phyloP scores from a whole-genome alignment of 1,140 invertebrate genomes.

The Aphidius ervi region DNA sequence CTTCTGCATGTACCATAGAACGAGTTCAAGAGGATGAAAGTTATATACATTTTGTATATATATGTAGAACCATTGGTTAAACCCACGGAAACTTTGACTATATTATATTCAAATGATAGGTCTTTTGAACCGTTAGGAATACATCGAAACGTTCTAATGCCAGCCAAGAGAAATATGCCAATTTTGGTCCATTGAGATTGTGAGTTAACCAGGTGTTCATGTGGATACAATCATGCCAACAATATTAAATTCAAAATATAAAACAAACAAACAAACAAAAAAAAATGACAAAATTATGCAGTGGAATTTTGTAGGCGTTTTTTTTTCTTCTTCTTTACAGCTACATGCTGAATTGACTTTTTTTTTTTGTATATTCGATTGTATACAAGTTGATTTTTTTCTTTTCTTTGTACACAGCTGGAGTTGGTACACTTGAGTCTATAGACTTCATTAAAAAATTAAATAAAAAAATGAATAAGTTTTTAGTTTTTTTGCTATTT shows the following conservation, averaged over 20 bases:
- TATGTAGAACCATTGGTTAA: conserved; percentile 6
- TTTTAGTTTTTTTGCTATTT: too few relatives aligned
- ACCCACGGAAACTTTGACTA: conserved; percentile 6
- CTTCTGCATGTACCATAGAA: conserved; percentile 4
- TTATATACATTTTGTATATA: conserved; percentile 12
- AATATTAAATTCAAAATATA: neutral
- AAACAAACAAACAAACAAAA: neutral
- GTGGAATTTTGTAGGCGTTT: conserved; percentile 11
- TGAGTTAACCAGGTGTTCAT: conserved; percentile 9
- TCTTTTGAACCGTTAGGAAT: conserved; percentile 16
- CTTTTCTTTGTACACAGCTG: too few relatives aligned
- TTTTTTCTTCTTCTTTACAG: neutral
- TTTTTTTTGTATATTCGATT: too few relatives aligned
- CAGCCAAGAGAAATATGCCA: conserved; percentile 6
- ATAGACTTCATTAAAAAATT: too few relatives aligned
- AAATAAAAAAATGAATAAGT: too few relatives aligned
- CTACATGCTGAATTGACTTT: too few relatives aligned
- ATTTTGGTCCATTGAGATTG: conserved; percentile 7
- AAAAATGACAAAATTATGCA: conserved; percentile 13
- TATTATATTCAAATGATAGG: too few relatives aligned
- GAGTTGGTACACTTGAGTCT: too few relatives aligned
- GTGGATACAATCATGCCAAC: conserved; percentile 4
- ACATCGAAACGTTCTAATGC: conserved; percentile 10
- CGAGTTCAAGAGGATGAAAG: conserved; percentile 23
- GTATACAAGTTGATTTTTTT: too few relatives aligned